Percentiles rank a stretch among this genome's conserved stretches.
phyloP scores from a whole-genome alignment of 2,888 invertebrate species.

The Tuberolachnus salignus region DNA sequence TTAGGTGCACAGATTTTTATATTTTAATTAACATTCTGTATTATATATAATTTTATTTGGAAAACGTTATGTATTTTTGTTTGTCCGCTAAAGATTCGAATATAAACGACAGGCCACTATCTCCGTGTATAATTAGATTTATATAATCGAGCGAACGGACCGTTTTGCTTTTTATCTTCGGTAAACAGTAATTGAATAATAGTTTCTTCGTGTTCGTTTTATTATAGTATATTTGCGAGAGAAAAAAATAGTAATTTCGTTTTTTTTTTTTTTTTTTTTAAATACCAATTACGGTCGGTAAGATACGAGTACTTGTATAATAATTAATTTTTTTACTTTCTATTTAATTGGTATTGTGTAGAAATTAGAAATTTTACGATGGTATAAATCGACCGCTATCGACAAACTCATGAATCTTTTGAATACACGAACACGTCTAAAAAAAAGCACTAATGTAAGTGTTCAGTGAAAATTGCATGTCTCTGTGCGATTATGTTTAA shows the following conservation, averaged over 20 bases:
- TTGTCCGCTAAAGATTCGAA: not conserved
- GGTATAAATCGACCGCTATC: not conserved
- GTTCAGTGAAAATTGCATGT: too few relatives aligned
- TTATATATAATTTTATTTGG: not conserved
- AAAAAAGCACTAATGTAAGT: too few relatives aligned
- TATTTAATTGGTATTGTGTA: conserved; percentile 32
- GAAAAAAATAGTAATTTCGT: too few relatives aligned
- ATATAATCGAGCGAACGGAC: conserved; percentile 18
- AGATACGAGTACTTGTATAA: not conserved
- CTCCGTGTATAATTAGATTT: conserved; percentile 26
- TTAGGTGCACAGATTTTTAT: too few relatives aligned
- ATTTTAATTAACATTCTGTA: not conserved
- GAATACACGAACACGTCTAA: too few relatives aligned
- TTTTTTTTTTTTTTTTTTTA: too few relatives aligned
- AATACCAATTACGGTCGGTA: not conserved
- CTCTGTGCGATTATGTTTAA: too few relatives aligned
- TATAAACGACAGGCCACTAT: not conserved
- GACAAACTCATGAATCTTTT: too few relatives aligned
- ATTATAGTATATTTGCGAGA: conserved; percentile 18
- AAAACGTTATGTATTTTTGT: conserved; percentile 1
- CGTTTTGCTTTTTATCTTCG: conserved; percentile 30
- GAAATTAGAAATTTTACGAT: conserved; percentile 6
- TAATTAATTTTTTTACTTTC: conserved; percentile 21
- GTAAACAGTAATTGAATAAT: conserved; percentile 42
- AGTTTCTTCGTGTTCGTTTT: conserved; percentile 49